Percentiles rank a stretch among this genome's conserved stretches.
Evolutionary conservation across 53 echinoderm and acorn worm genomes (phyloP).

Genomic region (Stichopus horrens): DNA sequence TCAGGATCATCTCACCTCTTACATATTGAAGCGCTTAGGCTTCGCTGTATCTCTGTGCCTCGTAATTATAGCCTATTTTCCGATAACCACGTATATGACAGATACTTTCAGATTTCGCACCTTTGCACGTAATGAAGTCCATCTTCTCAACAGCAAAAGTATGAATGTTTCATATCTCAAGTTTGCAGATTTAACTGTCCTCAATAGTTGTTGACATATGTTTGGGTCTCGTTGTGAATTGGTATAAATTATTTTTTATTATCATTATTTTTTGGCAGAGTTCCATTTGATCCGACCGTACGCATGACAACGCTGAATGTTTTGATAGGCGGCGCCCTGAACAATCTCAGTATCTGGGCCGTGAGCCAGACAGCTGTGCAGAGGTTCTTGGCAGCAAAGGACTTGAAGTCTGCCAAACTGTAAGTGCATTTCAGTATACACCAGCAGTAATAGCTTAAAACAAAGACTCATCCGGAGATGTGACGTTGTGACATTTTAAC

Average conservation of each 20-base stretch:
- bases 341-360: conserved; percentile 61
- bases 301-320: conserved; percentile 53
- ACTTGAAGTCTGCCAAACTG: conserved; percentile 63
- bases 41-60: no score
- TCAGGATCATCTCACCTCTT: no score
- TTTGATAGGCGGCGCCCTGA: conserved; percentile 61
- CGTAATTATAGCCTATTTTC: no score
- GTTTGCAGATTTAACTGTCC: no score
- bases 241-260: neutral
- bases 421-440: conserved; percentile 18
- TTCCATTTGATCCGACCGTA: conserved; percentile 60
- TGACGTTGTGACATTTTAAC: neutral
- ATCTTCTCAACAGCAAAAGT: no score
- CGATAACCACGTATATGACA: no score
- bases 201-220: neutral
- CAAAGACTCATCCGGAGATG: neutral
- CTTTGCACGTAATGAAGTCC: no score
- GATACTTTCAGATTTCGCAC: no score
- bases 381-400: conserved; percentile 72
- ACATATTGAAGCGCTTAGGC: no score
- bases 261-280: conserved; percentile 37
- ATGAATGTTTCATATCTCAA: no score
- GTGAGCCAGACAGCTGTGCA: conserved; percentile 78
- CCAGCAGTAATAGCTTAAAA: neutral
- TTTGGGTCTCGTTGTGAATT: neutral